Evolutionary conservation across 2,113 vertebrate genomes (phyloP), one percentile per base, ranked within the genome.

Genomic region (Phalacrocorax carbo): DNA sequence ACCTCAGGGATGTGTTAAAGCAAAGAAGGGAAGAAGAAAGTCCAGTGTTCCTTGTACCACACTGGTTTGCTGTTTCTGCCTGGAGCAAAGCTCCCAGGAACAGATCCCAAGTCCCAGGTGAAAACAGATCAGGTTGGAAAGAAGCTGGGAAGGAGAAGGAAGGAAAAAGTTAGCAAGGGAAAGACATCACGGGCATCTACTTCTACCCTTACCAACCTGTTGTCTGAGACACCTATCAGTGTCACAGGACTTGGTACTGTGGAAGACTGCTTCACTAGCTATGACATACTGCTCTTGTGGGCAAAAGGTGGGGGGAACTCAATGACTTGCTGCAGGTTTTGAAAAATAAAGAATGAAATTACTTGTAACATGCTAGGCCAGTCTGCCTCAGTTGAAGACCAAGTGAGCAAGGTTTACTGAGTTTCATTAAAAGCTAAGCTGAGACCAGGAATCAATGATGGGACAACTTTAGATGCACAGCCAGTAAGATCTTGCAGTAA

Each of bases 351-450:
- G 2, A 32, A 40, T 32, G 5, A 61, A 48, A 29, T 70, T 9
- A 27, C 15, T 54, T 70, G 46, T 27, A 20, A 64, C 40, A 18
- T 82, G 10, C 18, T 62, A 36, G 10, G 20, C 15, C 38, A 38
- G 25, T 48, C 48, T 81, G n/a, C 22, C 23, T 78, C n/a, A 58
- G 29, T 77, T 25, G n/a, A 49, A 48, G 29, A 86, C 23, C 0
- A 5, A 54, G 17, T 0, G 0, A 69, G 10, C 21, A 51, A 11
- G 9, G 29, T 42, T 70, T 66, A 54, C 32, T 42, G 11, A 34
- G 8, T 80, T 69, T 73, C 20, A 19, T n/a, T 73, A 44, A 86
- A 94, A 81, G 44, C 36, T 61, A 52, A 79, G 17, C 19, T 58
- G 26, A 78, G 17, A 81, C 13, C 32, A 73, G 32, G 20, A 92